Percentiles rank a stretch among this genome's conserved stretches.
Evolutionary conservation across 2,113 vertebrate species (phyloP).

Genomic region (Lathamus discolor): DNA sequence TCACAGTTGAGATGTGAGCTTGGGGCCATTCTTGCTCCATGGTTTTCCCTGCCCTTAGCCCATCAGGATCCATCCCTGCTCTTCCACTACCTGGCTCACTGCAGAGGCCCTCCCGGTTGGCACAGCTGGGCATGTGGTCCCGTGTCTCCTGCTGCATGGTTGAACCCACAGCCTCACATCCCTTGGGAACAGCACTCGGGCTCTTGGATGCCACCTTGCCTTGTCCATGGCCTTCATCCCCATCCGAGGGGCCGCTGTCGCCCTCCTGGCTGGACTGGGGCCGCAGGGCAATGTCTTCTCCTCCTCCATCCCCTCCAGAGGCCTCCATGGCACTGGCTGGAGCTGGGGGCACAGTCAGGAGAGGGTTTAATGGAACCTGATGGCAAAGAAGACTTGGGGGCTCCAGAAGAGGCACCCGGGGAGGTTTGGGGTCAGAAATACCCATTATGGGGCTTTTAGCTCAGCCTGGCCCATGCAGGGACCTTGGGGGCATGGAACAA

Average conservation of each 20-base stretch:
- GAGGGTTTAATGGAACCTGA: no score
- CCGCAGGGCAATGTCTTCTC: neutral
- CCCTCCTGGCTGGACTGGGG: neutral
- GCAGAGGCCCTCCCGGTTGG: neutral
- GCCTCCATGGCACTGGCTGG: neutral
- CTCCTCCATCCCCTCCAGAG: neutral
- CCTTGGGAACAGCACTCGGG: neutral
- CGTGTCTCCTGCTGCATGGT: neutral
- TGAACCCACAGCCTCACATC: neutral
- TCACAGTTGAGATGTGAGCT: no score
- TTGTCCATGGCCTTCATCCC: neutral
- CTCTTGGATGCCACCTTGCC: neutral
- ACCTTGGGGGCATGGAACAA: neutral
- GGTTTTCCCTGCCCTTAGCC: neutral
- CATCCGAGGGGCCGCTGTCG: rapidly evolving
- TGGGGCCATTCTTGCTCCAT: neutral
- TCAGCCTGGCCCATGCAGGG: no score
- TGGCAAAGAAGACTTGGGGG: neutral
- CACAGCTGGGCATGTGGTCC: rapidly evolving
- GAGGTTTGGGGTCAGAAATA: neutral
- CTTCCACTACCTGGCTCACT: neutral
- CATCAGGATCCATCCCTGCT: neutral
- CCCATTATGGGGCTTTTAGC: neutral
- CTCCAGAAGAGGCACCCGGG: neutral
- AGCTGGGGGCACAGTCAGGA: rapidly evolving